Conservation (phyloP, 2,113 vertebrate genomes). For the Cephalopterus ornatus region DNA sequence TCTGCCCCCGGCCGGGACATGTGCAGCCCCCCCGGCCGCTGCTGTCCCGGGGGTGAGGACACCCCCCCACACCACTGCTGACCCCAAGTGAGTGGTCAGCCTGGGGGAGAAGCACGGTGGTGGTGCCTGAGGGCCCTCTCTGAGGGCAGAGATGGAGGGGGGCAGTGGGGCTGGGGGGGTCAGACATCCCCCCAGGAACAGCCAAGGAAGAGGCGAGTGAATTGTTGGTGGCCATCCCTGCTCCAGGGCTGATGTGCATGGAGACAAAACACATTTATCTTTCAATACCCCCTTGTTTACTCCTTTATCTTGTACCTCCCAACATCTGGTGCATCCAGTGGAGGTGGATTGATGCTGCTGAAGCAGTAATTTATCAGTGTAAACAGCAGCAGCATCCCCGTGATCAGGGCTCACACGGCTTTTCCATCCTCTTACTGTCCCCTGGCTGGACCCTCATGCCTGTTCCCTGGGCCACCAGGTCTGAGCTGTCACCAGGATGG, state of each 20-base stretch:
- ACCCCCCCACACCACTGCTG: rapidly evolving
- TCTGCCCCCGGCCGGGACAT: neutral
- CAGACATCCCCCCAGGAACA: rapidly evolving
- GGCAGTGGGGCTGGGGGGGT: neutral
- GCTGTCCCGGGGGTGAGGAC: rapidly evolving
- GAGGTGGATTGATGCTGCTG: neutral
- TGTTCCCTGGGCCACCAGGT: neutral
- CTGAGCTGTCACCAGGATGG: neutral
- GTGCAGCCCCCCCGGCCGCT: neutral
- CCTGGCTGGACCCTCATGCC: rapidly evolving
- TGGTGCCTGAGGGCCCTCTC: rapidly evolving
- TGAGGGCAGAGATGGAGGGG: neutral
- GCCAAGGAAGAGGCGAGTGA: rapidly evolving
- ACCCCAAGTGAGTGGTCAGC: neutral
- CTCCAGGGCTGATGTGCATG: rapidly evolving
- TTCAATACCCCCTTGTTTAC: neutral
- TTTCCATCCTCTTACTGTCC: neutral
- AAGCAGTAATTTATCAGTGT: rapidly evolving
- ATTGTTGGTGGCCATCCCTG: neutral
- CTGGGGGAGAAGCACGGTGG: rapidly evolving
- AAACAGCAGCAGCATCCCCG: neutral
- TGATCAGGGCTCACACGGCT: rapidly evolving
- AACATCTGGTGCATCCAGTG: slow-evolving; percentile 6
- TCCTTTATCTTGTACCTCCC: neutral
- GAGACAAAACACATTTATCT: neutral